Conservation (phyloP, 2,888 invertebrate species). For the Acheta domesticus region DNA sequence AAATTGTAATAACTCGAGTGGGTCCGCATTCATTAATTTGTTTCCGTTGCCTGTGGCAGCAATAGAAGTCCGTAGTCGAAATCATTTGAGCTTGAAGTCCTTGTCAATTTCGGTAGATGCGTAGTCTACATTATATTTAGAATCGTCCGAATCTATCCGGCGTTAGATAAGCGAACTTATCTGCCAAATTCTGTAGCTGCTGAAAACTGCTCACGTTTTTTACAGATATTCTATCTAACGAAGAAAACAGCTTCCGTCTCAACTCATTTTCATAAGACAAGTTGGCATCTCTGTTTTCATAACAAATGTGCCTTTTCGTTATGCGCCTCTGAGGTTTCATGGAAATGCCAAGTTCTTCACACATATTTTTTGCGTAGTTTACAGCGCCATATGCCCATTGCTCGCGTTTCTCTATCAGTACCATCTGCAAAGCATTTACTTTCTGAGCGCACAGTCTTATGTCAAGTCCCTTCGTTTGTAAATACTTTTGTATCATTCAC, state of each 20-base stretch:
- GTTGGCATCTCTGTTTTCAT: conserved; percentile 25
- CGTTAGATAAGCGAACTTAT: no score
- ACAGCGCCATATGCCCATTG: not conserved
- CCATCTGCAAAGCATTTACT: conserved; percentile 23
- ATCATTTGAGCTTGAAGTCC: not conserved
- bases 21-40: no score
- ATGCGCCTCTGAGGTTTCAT: not conserved
- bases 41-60: no score
- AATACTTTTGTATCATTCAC: conserved; percentile 29
- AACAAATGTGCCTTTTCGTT: conserved; percentile 19
- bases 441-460: conserved; percentile 26
- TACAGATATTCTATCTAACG: no score
- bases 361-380: conserved; percentile 5
- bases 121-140: no score
- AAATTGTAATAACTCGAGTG: no score
- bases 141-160: no score
- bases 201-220: no score
- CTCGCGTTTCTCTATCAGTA: conserved; percentile 19
- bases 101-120: not conserved
- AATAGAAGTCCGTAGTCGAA: not conserved
- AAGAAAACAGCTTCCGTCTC: no score
- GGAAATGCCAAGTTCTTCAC: not conserved
- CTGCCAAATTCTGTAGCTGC: no score
- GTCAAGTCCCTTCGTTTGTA: conserved; percentile 35
- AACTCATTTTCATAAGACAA: no score